phyloP scores from a whole-genome alignment of 2,113 vertebrate genomes.

The Plectropomus leopardus region DNA sequence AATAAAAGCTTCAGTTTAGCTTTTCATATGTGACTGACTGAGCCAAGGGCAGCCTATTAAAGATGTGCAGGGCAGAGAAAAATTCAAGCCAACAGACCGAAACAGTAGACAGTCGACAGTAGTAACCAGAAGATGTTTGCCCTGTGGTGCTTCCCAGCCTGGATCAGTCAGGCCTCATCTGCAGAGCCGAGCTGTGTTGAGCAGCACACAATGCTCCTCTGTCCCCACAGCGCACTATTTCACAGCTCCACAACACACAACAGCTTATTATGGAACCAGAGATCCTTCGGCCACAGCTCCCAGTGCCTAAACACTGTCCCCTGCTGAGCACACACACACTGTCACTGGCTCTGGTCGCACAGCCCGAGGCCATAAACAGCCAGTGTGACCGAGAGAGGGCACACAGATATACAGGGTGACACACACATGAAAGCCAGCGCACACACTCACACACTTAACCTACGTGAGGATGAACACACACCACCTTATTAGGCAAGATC shows the following conservation, averaged over 20 bases:
- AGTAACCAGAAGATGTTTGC: conserved; percentile 59
- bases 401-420: conserved; percentile 58
- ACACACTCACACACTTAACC: conserved; percentile 68
- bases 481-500: conserved; percentile 68
- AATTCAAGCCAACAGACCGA: conserved; percentile 25
- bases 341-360: conserved; percentile 66
- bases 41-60: not conserved
- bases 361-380: conserved; percentile 70
- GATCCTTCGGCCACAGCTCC: conserved; percentile 69
- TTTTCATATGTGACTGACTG: not conserved
- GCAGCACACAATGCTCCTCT: conserved; percentile 78
- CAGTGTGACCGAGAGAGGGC: conserved; percentile 67
- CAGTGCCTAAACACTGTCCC: conserved; percentile 78
- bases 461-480: conserved; percentile 66
- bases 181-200: conserved; percentile 36
- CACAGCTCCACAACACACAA: conserved; percentile 79
- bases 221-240: conserved; percentile 66
- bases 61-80: not conserved
- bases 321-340: conserved; percentile 76
- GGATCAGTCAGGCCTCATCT: conserved; percentile 57
- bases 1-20: not conserved
- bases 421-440: conserved; percentile 72
- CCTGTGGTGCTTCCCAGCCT: conserved; percentile 76
- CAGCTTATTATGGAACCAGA: conserved; percentile 80
- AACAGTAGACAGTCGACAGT: conserved; percentile 38